phyloP scores from a whole-genome alignment of 2,113 vertebrate genomes.

The Nematolebias whitei region DNA sequence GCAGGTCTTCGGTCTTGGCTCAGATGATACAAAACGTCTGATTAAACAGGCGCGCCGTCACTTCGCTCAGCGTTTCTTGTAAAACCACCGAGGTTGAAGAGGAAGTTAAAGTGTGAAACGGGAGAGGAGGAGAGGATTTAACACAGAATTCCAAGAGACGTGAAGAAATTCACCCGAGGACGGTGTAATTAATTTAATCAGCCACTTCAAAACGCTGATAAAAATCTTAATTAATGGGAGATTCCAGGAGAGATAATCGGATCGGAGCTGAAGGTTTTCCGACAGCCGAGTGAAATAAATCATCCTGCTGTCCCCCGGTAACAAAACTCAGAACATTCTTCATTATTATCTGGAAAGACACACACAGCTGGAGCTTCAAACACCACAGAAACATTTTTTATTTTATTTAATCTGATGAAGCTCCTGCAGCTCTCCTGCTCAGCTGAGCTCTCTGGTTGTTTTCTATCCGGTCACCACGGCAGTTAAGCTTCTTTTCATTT shows the following conservation, averaged over 20 bases:
- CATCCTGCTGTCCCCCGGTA: conserved; percentile 21
- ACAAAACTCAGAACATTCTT: background rate
- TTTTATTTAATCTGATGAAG: background rate
- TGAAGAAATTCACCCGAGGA: background rate
- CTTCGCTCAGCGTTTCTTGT: no score
- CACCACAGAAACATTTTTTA: background rate
- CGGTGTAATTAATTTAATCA: conserved; percentile 38
- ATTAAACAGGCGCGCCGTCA: no score
- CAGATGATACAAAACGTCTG: no score
- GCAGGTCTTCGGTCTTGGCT: no score
- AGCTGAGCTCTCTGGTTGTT: background rate
- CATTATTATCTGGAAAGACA: background rate
- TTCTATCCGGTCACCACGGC: no score
- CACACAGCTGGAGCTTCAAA: background rate
- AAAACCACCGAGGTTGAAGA: background rate
- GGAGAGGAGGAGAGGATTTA: background rate
- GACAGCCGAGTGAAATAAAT: conserved; percentile 1
- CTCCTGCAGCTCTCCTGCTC: background rate
- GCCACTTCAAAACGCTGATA: conserved; percentile 16
- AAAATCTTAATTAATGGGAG: conserved; percentile 32
- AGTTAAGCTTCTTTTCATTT: no score
- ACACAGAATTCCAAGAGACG: background rate
- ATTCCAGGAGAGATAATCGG: background rate
- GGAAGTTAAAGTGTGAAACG: no score
- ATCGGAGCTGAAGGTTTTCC: conserved; percentile 1